Conservation (phyloP, 2,113 vertebrate species). For the Lamprologus tigripictilis region DNA sequence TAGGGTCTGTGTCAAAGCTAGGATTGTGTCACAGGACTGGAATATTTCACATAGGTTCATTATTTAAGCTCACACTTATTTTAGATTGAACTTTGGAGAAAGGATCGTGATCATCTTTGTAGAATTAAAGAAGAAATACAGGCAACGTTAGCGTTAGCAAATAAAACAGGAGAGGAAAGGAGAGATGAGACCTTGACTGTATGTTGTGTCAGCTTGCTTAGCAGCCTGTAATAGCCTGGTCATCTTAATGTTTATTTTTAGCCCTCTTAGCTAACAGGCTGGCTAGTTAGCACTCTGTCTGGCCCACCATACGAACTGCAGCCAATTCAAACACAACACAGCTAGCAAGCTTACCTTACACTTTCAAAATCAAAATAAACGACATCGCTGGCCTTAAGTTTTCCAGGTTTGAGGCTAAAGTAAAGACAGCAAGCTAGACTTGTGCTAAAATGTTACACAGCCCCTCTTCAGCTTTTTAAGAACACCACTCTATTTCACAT, state of each 20-base stretch:
- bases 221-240: constrained; percentile 5
- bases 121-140: not conserved
- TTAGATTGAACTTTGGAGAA: not conserved
- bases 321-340: not conserved
- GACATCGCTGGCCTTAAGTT: not conserved
- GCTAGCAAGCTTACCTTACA: not conserved
- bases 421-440: not conserved
- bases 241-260: constrained; percentile 35
- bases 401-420: not conserved
- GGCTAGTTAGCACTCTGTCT: not conserved
- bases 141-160: not conserved
- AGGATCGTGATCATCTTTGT: not conserved
- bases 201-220: constrained; percentile 8
- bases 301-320: not conserved
- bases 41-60: not conserved
- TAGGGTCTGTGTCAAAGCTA: not conserved
- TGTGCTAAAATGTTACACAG: not conserved
- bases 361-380: not conserved
- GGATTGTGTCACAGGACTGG: not conserved
- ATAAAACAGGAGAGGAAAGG: not conserved
- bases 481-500: not conserved
- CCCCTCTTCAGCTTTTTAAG: not conserved
- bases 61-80: not conserved
- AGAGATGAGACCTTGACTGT: not conserved
- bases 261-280: not conserved